Evolutionary conservation across 2,888 invertebrate genomes (phyloP), one percentile per base, ranked within the genome.

Genomic region (Eretmocerus hayati): DNA sequence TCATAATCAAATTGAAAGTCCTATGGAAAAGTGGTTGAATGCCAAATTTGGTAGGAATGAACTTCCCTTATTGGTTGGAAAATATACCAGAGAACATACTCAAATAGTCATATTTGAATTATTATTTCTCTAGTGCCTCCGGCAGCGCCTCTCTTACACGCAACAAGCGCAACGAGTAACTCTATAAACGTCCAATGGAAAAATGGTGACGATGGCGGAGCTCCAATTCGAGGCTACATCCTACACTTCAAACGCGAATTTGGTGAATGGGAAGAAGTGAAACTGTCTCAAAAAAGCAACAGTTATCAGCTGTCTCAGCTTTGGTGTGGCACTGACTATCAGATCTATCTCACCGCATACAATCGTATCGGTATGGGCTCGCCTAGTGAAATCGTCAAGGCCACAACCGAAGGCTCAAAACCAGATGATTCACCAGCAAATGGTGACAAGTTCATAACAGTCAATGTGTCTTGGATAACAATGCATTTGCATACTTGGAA

Each of bases 261-360:
- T 62, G 91, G 91, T 0, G 91, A 91, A 64, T 91, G 91, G 91
- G 90, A 91, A 67, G 91, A 91, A 69, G 74, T 90, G 51, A 90
- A 90, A 69, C 85, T 91, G 45, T 85, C 88, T 56, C 84, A 89
- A 6, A 84, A 87, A 53, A 84, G 84, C 5, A 85, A 85, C 52
- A 84, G 87, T 48, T 87, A 89, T 66, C 79, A 88, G 53, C 69
- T 91, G 31, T 83, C 85, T 36, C 87, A 88, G 69, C 74, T 92
- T 35, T 88, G 88, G 85, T 91, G 91, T 63, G 91, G 91, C 5
- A 90, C 89, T 0, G 80, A 85, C 23, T 92, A 92, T 71, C 87
- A 90, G 63, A 77, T 91, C 50, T 91, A 90, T 69, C 85, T 92
- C 54, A 90, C 90, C 1, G 90, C 90, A n/a, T 88, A 86, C 67